Conservation (phyloP, 2,888 invertebrate genomes). For the Leptinotarsa haldemani region DNA sequence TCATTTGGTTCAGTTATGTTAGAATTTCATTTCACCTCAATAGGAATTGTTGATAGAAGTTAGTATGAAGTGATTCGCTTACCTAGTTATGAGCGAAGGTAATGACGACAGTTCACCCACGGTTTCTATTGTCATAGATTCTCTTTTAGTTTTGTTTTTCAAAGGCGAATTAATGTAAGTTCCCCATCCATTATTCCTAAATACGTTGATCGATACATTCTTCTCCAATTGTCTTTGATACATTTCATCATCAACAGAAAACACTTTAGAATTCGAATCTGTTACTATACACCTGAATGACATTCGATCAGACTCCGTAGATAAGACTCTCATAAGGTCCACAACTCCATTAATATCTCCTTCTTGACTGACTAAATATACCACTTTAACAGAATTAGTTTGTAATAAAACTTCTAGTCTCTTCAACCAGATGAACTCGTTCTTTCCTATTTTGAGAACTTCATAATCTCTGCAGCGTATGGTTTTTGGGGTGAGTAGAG, state of each 20-base stretch:
- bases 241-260: conserved; percentile 44
- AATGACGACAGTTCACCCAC: conserved; percentile 67
- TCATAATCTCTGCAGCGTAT: conserved; percentile 25
- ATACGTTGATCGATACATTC: conserved; percentile 50
- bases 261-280: conserved; percentile 38
- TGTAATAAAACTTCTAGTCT: conserved; percentile 57
- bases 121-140: conserved; percentile 10
- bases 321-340: conserved; percentile 48
- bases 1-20: no score
- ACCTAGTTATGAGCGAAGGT: conserved; percentile 22
- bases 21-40: no score
- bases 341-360: conserved; percentile 48
- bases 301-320: conserved; percentile 35
- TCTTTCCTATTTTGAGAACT: conserved; percentile 28
- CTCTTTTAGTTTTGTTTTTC: conserved; percentile 26
- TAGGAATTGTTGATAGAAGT: no score
- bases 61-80: no score
- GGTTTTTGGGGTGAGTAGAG: conserved; percentile 21
- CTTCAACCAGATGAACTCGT: conserved; percentile 45
- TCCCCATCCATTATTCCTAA: conserved; percentile 50
- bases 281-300: conserved; percentile 45
- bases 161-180: conserved; percentile 46
- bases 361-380: conserved; percentile 41
- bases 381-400: not conserved
- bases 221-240: conserved; percentile 48